Base-by-base conservation (phyloP, 2,888 invertebrate genomes). In the Salpingus planirostris region DNA sequence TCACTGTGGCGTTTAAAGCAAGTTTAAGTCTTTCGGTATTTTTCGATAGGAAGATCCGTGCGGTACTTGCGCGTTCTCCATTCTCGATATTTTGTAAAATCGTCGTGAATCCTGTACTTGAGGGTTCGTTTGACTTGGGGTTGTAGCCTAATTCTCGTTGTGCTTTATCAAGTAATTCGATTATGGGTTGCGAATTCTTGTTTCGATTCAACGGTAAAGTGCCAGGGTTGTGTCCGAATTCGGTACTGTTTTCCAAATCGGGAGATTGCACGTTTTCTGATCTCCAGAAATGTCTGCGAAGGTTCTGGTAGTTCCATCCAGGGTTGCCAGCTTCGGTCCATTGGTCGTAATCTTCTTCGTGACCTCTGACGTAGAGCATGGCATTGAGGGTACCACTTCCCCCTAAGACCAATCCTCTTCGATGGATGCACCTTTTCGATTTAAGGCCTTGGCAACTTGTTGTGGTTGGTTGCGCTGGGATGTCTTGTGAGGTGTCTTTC, bases 291-390 rank as follows among this genome's bases (percentile, higher is more conserved):
- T 88, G 89, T 6, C 76, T 76, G 18, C 89, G 60, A 0, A 88
- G 68, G 29, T 77, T 77, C 0, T 75, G 67, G 55, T 80, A 89
- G 15, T 80, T 71, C 93, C 93, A 93, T 1, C 84, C 90, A 1
- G 64, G 56, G 48, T 71, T 80, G 0, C 91, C 92, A 53, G 80
- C 56, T 7, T 56, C 59, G 11, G 76, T 81, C 92, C 92, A 93
- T n/a, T 70, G 66, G 52, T 93, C 87, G 58, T 89, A 93, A 57
- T 92, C 92, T 2, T 66, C 70, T 29, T 73, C 74, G 55, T 92
- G 89, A 0, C 91, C 92, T 31, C 92, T 68, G 0, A 90, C 69
- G 52, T 91, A 91, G 36, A 88, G 68, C 91, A 93, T 91, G 11
- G 89, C 91, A 58, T 92, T 92, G 2, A 91, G 64, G 1, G 81